Evolutionary conservation across 2,797 vertebrate species (phyloP), one percentile per base, ranked within the genome.

Genomic region (Kryptopterus vitreolus): DNA sequence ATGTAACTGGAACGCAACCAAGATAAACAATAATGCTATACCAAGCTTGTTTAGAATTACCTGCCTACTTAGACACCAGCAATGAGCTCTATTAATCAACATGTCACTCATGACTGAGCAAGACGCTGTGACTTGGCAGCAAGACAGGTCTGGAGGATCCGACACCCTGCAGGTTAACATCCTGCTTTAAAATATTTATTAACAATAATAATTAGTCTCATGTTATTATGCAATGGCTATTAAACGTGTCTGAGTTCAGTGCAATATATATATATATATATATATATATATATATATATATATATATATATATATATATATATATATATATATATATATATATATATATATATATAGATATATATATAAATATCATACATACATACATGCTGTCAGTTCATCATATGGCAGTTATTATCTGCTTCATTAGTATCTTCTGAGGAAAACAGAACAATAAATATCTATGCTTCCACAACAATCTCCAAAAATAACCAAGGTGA

Each of bases 1-100:
- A 8, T 6, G 16, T 52, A 29, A 50, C 66, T 52, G 52, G 59
- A 78, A 66, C 59, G 9, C 46, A 29, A 26, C 57, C 24, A 79
- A 38, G n/a, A 52, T 50, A 29, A n/a, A 55, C 22, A 81, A 74
- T n/a, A 81, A 22, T 10, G 11, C 71, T 29, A 48, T 33, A 68
- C 62, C 62, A 52, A 75, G 71, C 61, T 20, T 61, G 53, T 80
- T n/a, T 66, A 59, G 38, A 79, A 75, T 76, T 33, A 65, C 65
- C 68, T 18, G 76, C 72, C 79, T 80, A 35, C 62, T 73, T 46
- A 79, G n/a, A 59, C 58, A 16, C 62, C 48, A 77, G 62, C 24
- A 71, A 65, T 75, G 16, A 57, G 50, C 78, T 84, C 77, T 69
- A 76, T 86, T 78, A 86, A 80, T 68, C 22, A 52, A 43, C 3